Evolutionary conservation across 92 coral and sea anemone species (phyloP), one percentile per base, ranked within the genome.

Genomic region (Meandrina meandrites): DNA sequence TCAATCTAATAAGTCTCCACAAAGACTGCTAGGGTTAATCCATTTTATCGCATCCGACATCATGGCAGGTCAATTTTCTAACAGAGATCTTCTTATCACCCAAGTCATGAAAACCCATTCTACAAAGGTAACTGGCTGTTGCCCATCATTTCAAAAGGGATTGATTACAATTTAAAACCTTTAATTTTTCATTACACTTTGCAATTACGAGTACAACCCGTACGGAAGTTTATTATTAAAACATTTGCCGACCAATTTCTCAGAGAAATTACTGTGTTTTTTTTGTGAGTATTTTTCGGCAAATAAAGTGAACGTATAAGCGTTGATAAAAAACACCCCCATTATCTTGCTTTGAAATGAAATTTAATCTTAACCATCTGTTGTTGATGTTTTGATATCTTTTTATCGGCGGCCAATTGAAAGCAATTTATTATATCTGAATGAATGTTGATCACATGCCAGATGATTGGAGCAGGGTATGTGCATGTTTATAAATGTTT

Each of bases 391-490:
- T 28, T 48, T 78, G 60, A 27, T 31, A 78, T 54, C 47, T 51
- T 54, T 34, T 32, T 27, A 50, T 32, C 18, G 30, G 40, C 70
- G 40, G 72, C 18, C 53, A 84, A 58, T 40, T 50, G 47, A 81
- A 66, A 79, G 56, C 32, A 79, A 67, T 69, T 76, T 17, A 58
- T 82, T 50, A 50, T 21, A 50, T 13, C 57, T 69, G 13, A 37
- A 42, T 82, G 86, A 84, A 84, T 84, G 87, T 28, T 84, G 87
- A 75, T 75, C 69, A 74, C 74, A n/a, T 36, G 87, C 87, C 87
- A 84, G 50, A 74, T 31, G 37, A 70, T 73, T 47, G 24, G 73
- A 28, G 51, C 28, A 10, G 31, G 73, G 17, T 21, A 8, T n/a
- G n/a, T n/a, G n/a, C 45, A 54, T 74, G 80, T 84, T 84, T 75